Evolutionary conservation across 2,797 vertebrate species (phyloP).

Genomic region (Danio tinwini): DNA sequence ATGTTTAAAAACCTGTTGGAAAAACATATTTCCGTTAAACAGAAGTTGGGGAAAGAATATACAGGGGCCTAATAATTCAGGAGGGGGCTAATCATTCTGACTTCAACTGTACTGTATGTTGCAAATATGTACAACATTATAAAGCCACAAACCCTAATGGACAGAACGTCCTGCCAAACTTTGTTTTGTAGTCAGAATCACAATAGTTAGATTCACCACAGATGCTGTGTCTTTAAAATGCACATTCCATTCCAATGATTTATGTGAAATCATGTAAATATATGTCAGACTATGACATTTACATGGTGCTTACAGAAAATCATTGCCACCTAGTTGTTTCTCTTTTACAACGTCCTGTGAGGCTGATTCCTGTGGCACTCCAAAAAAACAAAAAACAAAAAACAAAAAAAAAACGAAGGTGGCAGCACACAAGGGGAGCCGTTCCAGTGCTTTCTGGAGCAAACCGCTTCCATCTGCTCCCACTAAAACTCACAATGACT

Average conservation of each 20-base stretch:
- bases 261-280: conserved; percentile 30
- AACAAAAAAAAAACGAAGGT: background rate
- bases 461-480: conserved; percentile 48
- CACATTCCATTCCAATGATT: background rate
- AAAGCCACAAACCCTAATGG: background rate
- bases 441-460: conserved; percentile 46
- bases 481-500: conserved; percentile 37
- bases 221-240: conserved; percentile 4
- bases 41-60: no score
- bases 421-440: conserved; percentile 1
- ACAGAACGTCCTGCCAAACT: background rate
- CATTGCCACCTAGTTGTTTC: conserved; percentile 13
- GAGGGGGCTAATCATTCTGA: no score
- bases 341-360: conserved; percentile 17
- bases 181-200: background rate
- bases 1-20: no score
- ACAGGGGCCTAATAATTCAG: no score
- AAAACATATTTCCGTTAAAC: no score
- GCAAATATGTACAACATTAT: no score
- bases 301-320: conserved; percentile 28
- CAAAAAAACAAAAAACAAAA: background rate
- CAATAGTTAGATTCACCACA: background rate
- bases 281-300: conserved; percentile 25
- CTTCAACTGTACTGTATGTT: no score
- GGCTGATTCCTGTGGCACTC: conserved; percentile 11